Base-by-base conservation (phyloP, 2,797 vertebrate genomes). In the Calcarius lapponicus region DNA sequence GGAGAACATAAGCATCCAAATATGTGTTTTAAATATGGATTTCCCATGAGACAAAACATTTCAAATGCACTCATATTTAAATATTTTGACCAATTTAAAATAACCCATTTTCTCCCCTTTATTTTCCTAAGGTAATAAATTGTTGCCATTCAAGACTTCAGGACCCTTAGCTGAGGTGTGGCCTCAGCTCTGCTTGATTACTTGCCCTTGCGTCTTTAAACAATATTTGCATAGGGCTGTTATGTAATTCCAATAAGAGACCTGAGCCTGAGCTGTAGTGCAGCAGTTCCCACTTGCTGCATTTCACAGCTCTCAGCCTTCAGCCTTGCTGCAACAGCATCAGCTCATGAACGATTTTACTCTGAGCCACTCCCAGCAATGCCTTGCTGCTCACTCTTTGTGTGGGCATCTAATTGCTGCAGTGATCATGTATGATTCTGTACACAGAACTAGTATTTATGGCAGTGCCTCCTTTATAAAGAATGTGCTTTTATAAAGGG, bases 1-100 rank as follows among this genome's bases (percentile, higher is more conserved):
- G 66, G 48, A 92, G 65, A 87, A 90, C 65, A 38, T 58, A 75
- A 80, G 96, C 90, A 96, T 70, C 65, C 71, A 79, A 58, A 53
- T 86, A 89, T 24, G 8, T 60, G 72, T 93, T 95, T 94, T 93
- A 80, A 86, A 90, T 51, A 84, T 9, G 80, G 81, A 90, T 42
- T 32, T 91, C 91, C 56, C 72, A 54, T 11, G 92, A 96, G 74
- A 89, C 6, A 85, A 86, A 93, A 31, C 9, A 66, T 40, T 88
- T 58, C 20, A 65, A 57, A 80, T 43, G 17, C 24, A 45, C 26
- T 53, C 2, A 1, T 34, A 81, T 73, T 85, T 58, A 18, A 65
- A 69, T n/a, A 60, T 43, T 64, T 40, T 7, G 47, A 54, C 25
- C 3, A 38, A 34, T 36, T 79, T 43, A 36, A 91, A 82, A 76